A percentile compares a stretch with the other conserved stretches of the same genome.
Conservation (phyloP, 2,113 vertebrate species). For the Trematomus loennbergii region DNA sequence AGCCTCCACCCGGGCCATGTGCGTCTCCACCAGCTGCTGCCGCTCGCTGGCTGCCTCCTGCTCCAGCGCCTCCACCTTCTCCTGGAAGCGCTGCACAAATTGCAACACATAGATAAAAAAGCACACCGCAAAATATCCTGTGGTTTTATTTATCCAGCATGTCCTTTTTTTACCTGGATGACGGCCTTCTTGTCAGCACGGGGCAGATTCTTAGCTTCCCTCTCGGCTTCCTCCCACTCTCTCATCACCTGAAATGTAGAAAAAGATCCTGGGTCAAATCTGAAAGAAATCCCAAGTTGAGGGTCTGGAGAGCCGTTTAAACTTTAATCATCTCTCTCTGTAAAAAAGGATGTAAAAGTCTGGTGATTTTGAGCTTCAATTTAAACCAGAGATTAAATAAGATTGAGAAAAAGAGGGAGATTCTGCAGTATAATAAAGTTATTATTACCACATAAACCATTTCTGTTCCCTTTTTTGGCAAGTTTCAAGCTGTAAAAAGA, state of each 20-base stretch:
- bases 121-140: fast-evolving
- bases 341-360: no score
- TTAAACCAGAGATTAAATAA: no score
- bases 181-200: slow-evolving; percentile 97
- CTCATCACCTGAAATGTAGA: slow-evolving; percentile 91
- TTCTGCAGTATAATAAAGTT: not conserved
- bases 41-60: slow-evolving; percentile 97
- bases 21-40: slow-evolving; percentile 97
- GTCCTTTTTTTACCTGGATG: slow-evolving; percentile 89
- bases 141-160: not conserved
- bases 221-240: slow-evolving; percentile 98
- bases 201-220: slow-evolving; percentile 94
- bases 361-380: no score
- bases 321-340: no score
- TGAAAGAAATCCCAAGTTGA: no score
- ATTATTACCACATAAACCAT: not conserved
- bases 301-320: not conserved
- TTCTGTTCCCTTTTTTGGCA: slow-evolving; percentile 26
- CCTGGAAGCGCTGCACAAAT: slow-evolving; percentile 93
- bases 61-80: slow-evolving; percentile 96
- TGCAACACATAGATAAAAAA: not conserved
- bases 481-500: not conserved
- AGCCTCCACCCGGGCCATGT: slow-evolving; percentile 97
- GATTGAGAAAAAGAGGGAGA: no score
- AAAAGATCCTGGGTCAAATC: no score